phyloP scores from a whole-genome alignment of 2,113 vertebrate species.

The Hypocryptadius cinnamomeus region DNA sequence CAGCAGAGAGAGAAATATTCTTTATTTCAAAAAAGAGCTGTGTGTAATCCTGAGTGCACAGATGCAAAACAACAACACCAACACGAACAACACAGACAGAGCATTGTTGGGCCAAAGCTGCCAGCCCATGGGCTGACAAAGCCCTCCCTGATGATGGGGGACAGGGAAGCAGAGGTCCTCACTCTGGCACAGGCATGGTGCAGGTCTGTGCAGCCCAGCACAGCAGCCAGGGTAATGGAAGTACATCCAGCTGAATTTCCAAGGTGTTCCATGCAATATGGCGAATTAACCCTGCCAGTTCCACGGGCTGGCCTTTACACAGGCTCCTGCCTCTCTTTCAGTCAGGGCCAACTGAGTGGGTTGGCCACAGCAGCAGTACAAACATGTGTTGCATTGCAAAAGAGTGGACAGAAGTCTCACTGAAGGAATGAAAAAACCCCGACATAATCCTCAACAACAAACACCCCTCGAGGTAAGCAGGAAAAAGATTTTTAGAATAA shows the following conservation, averaged over 20 bases:
- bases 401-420: neutral
- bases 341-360: neutral
- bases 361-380: neutral
- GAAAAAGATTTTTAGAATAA: neutral
- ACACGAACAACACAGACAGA: neutral
- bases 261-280: neutral
- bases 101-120: neutral
- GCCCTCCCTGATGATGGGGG: neutral
- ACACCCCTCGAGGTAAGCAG: neutral
- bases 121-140: neutral
- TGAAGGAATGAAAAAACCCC: neutral
- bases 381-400: neutral
- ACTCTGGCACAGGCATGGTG: neutral
- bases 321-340: neutral
- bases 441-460: neutral
- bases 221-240: neutral
- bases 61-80: constrained; percentile 1
- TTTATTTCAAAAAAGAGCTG: neutral
- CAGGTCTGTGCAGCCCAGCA: neutral
- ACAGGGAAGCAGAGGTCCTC: neutral
- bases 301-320: neutral
- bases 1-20: neutral
- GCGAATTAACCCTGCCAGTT: neutral
- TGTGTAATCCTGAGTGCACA: neutral
- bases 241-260: neutral